These are phyloP conservation scores for Knipowitschia caucasica DNA, from an alignment of 2,797 vertebrate species.

Conservation along the genomic window DNA sequence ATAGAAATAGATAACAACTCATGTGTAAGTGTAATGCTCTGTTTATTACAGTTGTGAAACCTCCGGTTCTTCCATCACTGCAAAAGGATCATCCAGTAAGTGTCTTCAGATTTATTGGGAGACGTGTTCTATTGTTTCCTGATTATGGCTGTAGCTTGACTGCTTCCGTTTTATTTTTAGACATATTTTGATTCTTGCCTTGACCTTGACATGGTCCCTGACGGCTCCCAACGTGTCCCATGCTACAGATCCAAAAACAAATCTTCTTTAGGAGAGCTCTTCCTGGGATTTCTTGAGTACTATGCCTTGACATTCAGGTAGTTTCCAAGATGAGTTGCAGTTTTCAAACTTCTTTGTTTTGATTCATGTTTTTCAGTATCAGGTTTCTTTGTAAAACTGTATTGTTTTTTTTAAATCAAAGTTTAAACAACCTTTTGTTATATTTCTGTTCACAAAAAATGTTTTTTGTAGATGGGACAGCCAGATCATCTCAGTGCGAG, in stretches of 20 bases:
- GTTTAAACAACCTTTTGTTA: too few species aligned
- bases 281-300: constrained; percentile 92
- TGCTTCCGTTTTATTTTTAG: constrained; percentile 57
- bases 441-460: too few species aligned
- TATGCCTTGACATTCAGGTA: constrained; percentile 93
- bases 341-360: constrained; percentile 23
- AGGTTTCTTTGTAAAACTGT: constrained; percentile 61
- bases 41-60: constrained; percentile 77
- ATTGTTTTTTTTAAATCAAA: too few species aligned
- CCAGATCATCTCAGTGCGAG: constrained; percentile 88
- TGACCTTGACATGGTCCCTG: constrained; percentile 86
- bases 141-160: constrained; percentile 6
- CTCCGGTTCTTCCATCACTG: constrained; percentile 91
- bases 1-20: too few species aligned
- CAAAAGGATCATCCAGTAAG: constrained; percentile 94
- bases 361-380: constrained; percentile 60
- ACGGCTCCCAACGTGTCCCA: constrained; percentile 78
- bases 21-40: constrained; percentile 19
- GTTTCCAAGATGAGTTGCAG: constrained; percentile 32
- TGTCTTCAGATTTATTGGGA: constrained; percentile 11
- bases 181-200: constrained; percentile 81
- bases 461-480: constrained; percentile 82
- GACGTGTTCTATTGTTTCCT: neutral
- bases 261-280: constrained; percentile 86
- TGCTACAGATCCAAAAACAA: constrained; percentile 85